Evolutionary conservation across 2,113 vertebrate genomes (phyloP), one percentile per base, ranked within the genome.

Genomic region (Cyphotilapia sp.): DNA sequence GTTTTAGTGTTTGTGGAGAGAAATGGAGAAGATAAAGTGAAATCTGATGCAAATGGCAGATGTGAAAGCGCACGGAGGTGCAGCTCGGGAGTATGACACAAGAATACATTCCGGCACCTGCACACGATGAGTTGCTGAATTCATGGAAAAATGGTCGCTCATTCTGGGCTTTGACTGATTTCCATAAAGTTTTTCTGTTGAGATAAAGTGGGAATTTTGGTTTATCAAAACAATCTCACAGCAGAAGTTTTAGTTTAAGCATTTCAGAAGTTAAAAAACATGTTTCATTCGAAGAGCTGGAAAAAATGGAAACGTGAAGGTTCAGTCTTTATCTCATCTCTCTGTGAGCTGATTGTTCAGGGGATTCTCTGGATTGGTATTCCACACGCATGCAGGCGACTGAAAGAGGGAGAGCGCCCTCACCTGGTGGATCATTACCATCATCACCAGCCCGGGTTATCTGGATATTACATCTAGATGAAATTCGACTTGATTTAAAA

Each of bases 371-470:
- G 7, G 22, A 3, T 45, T 80, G 24, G n/a, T 38, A 27, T 54
- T 14, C 49, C 76, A 66, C 47, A 5, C 8, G 16, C 5, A 8
- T 10, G n/a, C 80, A 47, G 76, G 11, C 1, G 33, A 66, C 53
- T 69, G 19, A 54, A 56, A 91, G 90, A 89, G 85, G 17, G 31
- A 93, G 84, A 91, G 93, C 86, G 89, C 92, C 92, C 82, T 90
- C 94, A 87, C 5, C 89, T 89, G 94, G 88, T 47, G 13, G 45
- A 22, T 9, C 19, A 3, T 19, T 31, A 54, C 7, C 24, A 81
- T 47, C 33, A 42, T 49, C 31, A 22, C 6, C 19, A 61, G 10
- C 33, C 33, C 35, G 7, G 19, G 33, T 66, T 66, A 38, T 38
- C 61, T 22, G 61, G 19, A 38, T 66, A 22, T n/a, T 38, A 27